Percentiles rank a stretch among this genome's conserved stretches.
phyloP scores from a whole-genome alignment of 2,888 invertebrate species.

The Aporophyla nigra region DNA sequence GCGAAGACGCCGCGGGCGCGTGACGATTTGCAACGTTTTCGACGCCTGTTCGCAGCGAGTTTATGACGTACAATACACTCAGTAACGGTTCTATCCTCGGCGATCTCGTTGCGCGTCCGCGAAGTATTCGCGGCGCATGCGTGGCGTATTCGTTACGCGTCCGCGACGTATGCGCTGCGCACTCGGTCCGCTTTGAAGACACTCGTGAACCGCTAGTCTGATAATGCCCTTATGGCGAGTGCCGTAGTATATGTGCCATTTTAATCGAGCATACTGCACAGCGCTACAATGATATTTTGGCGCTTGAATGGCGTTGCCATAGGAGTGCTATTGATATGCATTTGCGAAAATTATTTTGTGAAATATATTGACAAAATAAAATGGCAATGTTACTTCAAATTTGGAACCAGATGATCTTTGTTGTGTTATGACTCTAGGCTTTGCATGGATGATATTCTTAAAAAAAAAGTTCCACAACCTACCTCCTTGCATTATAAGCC shows the following conservation, averaged over 20 bases:
- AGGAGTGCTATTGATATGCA: neutral
- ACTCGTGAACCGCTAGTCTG: no score
- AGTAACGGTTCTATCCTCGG: no score
- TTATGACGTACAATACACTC: no score
- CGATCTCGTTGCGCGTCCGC: no score
- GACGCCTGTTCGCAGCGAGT: no score
- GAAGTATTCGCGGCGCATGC: no score
- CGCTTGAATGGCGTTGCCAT: neutral
- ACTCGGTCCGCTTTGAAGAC: no score
- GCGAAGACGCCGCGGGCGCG: no score
- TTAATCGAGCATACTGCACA: neutral
- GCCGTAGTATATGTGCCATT: neutral
- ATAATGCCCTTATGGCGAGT: no score
- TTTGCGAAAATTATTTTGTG: neutral
- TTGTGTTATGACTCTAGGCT: neutral
- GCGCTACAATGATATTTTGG: neutral
- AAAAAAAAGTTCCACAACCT: slow-evolving; percentile 13
- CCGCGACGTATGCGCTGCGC: no score
- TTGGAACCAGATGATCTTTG: neutral
- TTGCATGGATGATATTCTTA: neutral
- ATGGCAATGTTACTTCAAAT: neutral
- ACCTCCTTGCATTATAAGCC: slow-evolving; percentile 72
- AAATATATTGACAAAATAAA: neutral
- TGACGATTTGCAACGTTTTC: no score
- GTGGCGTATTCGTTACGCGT: no score